A percentile compares a stretch with the other conserved stretches of the same genome.
These are phyloP conservation scores for Opisthocomus hoazin DNA, from an alignment of 2,113 vertebrate species.

Conservation along the genomic window DNA sequence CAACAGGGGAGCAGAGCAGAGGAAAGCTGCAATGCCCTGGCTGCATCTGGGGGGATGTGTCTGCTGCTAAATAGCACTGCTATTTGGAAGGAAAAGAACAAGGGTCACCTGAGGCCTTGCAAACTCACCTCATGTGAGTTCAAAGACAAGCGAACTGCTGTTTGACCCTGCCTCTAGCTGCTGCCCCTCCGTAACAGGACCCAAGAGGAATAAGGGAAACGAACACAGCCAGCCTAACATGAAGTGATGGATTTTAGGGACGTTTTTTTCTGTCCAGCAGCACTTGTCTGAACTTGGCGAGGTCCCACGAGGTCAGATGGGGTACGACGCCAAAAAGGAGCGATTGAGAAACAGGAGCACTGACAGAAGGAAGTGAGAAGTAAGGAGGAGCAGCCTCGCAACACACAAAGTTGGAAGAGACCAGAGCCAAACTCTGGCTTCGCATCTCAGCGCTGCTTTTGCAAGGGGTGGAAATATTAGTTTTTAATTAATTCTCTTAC, in stretches of 20 bases:
- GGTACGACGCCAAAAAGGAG: not conserved
- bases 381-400: not conserved
- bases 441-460: not conserved
- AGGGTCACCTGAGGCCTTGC: not conserved
- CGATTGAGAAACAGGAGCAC: not conserved
- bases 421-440: slow-evolving; percentile 19
- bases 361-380: not conserved
- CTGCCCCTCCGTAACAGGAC: not conserved
- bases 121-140: not conserved
- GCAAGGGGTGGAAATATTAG: slow-evolving; percentile 52
- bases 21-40: not conserved
- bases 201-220: not conserved
- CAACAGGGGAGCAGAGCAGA: not conserved
- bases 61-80: not conserved
- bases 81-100: not conserved
- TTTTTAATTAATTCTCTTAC: slow-evolving; percentile 68
- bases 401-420: slow-evolving; percentile 20
- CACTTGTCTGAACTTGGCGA: not conserved
- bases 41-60: not conserved
- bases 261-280: not conserved
- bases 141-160: not conserved
- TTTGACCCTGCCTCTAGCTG: not conserved
- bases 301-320: accelerated
- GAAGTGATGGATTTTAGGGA: not conserved
- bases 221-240: not conserved